Evolutionary conservation across 2,888 invertebrate species (phyloP).

Genomic region (Polymixis flavicincta): DNA sequence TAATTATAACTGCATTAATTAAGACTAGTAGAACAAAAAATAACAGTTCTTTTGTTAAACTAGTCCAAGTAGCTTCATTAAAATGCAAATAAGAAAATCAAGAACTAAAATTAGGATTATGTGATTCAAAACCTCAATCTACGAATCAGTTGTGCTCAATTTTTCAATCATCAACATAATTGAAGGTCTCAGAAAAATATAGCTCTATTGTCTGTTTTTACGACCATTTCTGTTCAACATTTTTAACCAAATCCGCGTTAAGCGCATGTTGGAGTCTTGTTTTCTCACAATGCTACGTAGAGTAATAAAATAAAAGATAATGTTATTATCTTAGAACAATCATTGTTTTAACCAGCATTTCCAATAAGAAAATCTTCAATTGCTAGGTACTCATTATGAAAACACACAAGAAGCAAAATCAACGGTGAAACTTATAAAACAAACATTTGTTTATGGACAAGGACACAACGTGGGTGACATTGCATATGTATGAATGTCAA

Average conservation of each 20-base stretch:
- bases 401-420: neutral
- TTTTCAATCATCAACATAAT: neutral
- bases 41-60: constrained; percentile 14
- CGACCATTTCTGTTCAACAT: neutral
- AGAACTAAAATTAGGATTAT: constrained; percentile 5
- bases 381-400: neutral
- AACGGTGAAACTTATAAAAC: constrained; percentile 36
- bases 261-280: neutral
- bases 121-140: neutral
- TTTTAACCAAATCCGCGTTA: neutral
- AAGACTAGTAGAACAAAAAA: neutral
- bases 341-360: neutral
- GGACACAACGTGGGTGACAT: constrained; percentile 40
- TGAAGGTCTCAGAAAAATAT: neutral
- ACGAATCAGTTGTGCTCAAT: constrained; percentile 1
- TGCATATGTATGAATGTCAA: constrained; percentile 49
- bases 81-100: constrained; percentile 12
- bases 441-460: constrained; percentile 37
- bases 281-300: neutral
- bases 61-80: constrained; percentile 6
- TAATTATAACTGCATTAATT: constrained; percentile 24
- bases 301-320: neutral
- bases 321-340: neutral
- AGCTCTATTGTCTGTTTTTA: neutral
- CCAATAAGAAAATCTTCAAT: neutral